These are phyloP conservation scores for Lynx canadensis DNA, from an alignment of 2,113 vertebrate species.

Conservation along the genomic window DNA sequence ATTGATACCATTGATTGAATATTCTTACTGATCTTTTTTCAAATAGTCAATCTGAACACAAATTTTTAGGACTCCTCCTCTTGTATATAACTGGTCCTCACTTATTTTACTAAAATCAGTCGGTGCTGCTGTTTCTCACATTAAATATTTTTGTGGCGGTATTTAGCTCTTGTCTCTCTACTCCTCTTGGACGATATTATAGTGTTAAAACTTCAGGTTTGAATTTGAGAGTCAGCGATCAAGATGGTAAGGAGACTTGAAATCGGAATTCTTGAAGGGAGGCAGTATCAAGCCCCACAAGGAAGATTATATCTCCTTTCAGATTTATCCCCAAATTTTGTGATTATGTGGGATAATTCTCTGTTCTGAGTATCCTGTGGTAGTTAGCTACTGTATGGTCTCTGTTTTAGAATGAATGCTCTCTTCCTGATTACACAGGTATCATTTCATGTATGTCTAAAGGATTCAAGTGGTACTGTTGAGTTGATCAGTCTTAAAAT, in stretches of 20 bases:
- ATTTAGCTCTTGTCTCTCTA: neutral
- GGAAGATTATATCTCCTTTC: constrained; percentile 15
- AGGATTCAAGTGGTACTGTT: neutral
- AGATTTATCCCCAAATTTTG: neutral
- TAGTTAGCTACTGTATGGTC: neutral
- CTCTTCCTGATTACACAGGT: neutral
- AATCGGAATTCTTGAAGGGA: neutral
- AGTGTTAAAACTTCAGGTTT: neutral
- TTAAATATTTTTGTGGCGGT: neutral
- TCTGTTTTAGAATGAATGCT: constrained; percentile 37
- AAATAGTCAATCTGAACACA: neutral
- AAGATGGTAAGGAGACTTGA: neutral
- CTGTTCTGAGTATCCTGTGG: neutral
- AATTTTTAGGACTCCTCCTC: neutral
- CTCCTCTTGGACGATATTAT: neutral
- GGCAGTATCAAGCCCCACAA: neutral
- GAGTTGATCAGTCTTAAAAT: neutral
- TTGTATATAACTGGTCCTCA: neutral
- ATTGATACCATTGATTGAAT: neutral
- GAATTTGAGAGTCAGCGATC: neutral
- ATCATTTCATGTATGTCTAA: neutral
- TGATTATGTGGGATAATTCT: neutral
- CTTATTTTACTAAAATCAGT: neutral
- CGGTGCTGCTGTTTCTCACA: neutral
- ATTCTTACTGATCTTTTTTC: neutral